Evolutionary conservation across 1,140 invertebrate species (phyloP), one percentile per base, ranked within the genome.

Genomic region (Drosophila sucinea): DNA sequence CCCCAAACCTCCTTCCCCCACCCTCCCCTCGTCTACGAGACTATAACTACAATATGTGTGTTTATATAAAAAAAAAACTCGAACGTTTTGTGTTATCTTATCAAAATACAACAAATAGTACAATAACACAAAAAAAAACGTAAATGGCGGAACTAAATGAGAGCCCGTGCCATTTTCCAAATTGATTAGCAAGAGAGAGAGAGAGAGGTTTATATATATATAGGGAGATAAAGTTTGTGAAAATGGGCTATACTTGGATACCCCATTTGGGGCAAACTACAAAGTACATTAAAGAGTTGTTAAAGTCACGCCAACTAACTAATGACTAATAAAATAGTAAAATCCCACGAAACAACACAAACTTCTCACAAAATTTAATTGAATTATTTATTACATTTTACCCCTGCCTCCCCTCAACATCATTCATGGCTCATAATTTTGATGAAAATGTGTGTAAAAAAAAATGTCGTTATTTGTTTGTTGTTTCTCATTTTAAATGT

Each of bases 141-240:
- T 72, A 64, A 75, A 79, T 80, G 72, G 62, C 62, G 77, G 77
- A 68, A 75, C 70, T 51, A 70, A 79, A 79, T 75, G 74, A 63
- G 73, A 81, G 65, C 69, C 60, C 79, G 66, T 78, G 63, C 70
- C 47, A 65, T 74, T 73, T 74, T 30, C 44, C 23, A 68, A 81
- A 78, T 78, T 78, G 80, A 79, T 72, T 77, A 62, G n/a, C 44
- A 27, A 27, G 8, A 51, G 23, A 10, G 44, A 51, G 44, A 51
- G 23, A 27, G 44, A 25, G 25, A 27, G 44, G 25, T 17, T 17
- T 17, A n/a, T 3, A 30, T 30, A 30, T 30, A 11, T 41, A 33
- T 33, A 4, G 41, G 3, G n/a, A 23, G 10, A 8, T 1, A 10
- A 10, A n/a, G 6, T 10, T 3, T 1, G 25, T 30, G 35, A 8